These are phyloP conservation scores for Cynopterus brachyotis DNA, from an alignment of 2,113 vertebrate species.

Conservation along the genomic window DNA sequence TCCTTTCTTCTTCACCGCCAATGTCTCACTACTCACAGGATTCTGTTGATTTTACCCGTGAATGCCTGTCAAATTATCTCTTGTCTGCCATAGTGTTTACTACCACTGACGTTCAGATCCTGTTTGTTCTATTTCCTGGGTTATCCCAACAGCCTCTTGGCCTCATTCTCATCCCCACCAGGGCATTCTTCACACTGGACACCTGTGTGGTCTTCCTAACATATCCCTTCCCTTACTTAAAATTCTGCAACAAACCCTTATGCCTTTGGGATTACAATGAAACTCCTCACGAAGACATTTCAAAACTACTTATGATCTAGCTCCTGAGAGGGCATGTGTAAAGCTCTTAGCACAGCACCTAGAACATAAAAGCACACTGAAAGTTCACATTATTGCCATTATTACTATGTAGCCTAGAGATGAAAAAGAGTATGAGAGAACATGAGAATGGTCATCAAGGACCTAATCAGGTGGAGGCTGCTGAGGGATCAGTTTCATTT, in stretches of 20 bases:
- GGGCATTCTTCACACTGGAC: neutral
- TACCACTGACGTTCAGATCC: neutral
- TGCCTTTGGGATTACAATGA: neutral
- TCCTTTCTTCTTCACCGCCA: neutral
- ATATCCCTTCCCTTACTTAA: neutral
- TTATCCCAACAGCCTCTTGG: neutral
- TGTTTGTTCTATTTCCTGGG: neutral
- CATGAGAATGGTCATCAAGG: neutral
- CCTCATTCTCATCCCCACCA: neutral
- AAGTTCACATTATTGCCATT: neutral
- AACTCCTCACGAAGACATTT: neutral
- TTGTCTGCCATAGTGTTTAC: neutral
- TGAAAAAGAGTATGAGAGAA: neutral
- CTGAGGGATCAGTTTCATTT: neutral
- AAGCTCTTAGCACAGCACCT: neutral
- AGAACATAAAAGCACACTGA: neutral
- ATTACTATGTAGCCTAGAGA: neutral
- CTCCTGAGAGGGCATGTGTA: neutral
- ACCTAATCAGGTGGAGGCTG: neutral
- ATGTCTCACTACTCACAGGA: neutral
- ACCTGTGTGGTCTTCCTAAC: slow-evolving; percentile 9
- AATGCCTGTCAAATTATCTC: neutral
- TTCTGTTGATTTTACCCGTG: neutral
- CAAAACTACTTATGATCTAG: neutral
- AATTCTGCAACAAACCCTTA: neutral